Base-by-base conservation (phyloP, 2,888 invertebrate genomes). In the Melinaea menophilus region DNA sequence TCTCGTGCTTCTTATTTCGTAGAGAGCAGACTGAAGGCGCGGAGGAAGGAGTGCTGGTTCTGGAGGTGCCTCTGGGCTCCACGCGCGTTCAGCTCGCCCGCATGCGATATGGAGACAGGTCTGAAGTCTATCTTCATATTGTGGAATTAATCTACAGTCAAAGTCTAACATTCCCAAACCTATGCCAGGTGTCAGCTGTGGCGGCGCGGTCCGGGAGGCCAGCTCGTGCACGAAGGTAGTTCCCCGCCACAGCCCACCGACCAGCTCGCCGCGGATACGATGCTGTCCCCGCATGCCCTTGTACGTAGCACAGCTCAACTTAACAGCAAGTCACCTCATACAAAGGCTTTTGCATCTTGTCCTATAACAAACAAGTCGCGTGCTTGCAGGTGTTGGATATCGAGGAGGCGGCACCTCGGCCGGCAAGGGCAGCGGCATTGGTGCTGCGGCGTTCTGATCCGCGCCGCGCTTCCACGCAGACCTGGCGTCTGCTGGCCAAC, bases 151-250 rank as follows among this genome's bases (percentile, higher is more conserved):
- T 41, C 9, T 4, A 3, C 4, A 34, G 3, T 33, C 37, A 4
- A 7, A 45, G 12, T 12, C n/a, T 22, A n/a, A 12, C 41, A 41
- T 57, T 3, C n/a, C 33, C 5, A 13, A 45, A n/a, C 22, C 0
- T 92, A 92, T 69, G 84, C 4, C 61, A 88, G 97, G 67, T 94
- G 95, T 0, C 99, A 99, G 84, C 86, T 99, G 58, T 99, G 99
- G 99, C 92, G 98, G 45, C 96, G 98, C 93, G 98, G 97, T 35
- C 93, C 95, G 3, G 94, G 94, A 73, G 97, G 97, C 0, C 95
- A 97, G 84, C 89, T 99, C 64, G 95, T 98, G 75, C 99, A 99
- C 82, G 98, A 99, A 86, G 99, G 99, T 65, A 95, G 94, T 71
- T 94, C 94, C 4, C 94, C 94, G 13, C 94, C 94, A 57, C 90